phyloP scores from a whole-genome alignment of 2,797 vertebrate genomes.

The Fratercula arctica region DNA sequence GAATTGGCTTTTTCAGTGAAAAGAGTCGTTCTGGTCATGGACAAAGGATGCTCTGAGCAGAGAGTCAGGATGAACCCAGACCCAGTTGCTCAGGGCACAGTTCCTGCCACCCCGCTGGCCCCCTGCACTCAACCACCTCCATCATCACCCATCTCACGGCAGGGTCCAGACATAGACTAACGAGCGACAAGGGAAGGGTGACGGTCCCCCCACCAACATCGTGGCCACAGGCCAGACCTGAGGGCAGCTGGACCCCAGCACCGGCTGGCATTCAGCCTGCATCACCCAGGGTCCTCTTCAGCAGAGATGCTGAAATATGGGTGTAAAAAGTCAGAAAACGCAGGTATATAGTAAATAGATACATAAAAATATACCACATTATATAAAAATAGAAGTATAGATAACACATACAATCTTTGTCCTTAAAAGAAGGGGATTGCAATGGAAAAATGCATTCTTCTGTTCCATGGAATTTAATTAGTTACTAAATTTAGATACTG shows the following conservation, averaged over 20 bases:
- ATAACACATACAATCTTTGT: neutral
- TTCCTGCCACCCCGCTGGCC: accelerated
- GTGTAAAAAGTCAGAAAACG: neutral
- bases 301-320: neutral
- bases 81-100: neutral
- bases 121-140: neutral
- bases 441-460: constrained; percentile 14
- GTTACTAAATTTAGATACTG: constrained; percentile 56
- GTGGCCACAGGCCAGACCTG: neutral
- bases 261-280: accelerated
- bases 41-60: neutral
- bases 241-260: neutral
- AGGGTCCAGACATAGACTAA: neutral
- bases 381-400: neutral
- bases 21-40: accelerated
- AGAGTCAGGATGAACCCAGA: neutral
- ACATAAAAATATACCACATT: neutral
- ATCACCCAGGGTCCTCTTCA: neutral
- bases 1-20: neutral
- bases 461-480: constrained; percentile 39
- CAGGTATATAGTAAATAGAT: neutral
- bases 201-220: accelerated
- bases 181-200: neutral
- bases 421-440: neutral
- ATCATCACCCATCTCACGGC: neutral